Base-by-base conservation (phyloP, 2,888 invertebrate species). In the Cephus pulcher region DNA sequence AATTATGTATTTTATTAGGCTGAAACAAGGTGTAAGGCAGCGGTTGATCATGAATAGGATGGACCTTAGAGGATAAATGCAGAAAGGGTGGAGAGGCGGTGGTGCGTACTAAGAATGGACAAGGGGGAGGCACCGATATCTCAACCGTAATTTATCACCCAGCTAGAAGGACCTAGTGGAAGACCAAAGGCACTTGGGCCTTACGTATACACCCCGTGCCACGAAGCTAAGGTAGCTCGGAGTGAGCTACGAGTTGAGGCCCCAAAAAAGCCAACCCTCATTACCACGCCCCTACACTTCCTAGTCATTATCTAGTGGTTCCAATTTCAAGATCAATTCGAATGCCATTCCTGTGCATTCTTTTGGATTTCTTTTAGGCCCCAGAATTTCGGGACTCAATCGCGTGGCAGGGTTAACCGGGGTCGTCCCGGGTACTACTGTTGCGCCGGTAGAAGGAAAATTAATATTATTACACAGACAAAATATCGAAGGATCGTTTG, bases 51-150 rank as follows among this genome's bases (percentile, higher is more conserved):
- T 34, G 71, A 33, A 32, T 2, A 71, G 32, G 9, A 15, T 34
- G 71, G 12, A 3, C 15, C 71, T 12, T 71, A 34, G 1, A 33
- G 71, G 6, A 71, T 34, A 34, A 71, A 34, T 33, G 71, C 76
- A 73, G 79, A 81, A 80, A 77, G 79, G 80, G 76, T 56, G 78
- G 73, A 78, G 71, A 81, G 78, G 81, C 82, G 79, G 79, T 80
- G 77, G 80, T 78, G 81, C 77, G 83, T 80, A 84, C 86, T 81
- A 82, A 85, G 79, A 85, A 86, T 84, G 81, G 87, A 87, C 86
- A 23, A 85, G 87, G 88, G 85, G 89, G 89, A 87, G 89, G 89
- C 87, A 88, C 88, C 87, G 88, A 89, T 89, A 89, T 89, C 88
- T 86, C 85, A 82, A 82, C 84, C 82, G 84, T 89, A 88, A 90